Conservation (phyloP, 2,113 vertebrate species). For the Poicephalus gulielmi region DNA sequence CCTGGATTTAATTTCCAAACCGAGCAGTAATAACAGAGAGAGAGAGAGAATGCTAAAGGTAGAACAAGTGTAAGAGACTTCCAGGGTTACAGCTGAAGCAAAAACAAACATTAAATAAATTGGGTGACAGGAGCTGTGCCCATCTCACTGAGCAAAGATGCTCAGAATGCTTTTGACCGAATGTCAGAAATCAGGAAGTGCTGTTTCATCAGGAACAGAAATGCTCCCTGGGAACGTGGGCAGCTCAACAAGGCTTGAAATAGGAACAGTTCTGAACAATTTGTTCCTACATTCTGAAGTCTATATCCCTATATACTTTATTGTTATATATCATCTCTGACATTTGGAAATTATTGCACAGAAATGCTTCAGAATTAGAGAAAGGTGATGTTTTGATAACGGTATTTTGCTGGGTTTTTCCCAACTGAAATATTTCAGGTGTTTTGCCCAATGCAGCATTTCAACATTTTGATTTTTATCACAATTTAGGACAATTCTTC, state of each 20-base stretch:
- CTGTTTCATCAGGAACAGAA: conserved; percentile 33
- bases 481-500: background rate
- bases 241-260: conserved; percentile 44
- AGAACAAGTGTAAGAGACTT: background rate
- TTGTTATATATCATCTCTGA: conserved; percentile 35
- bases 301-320: conserved; percentile 16
- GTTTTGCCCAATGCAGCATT: background rate
- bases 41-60: background rate
- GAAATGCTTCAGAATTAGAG: background rate
- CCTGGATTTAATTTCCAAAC: background rate
- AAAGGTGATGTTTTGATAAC: background rate
- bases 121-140: conserved; percentile 3
- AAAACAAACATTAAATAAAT: conserved; percentile 31
- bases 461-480: conserved; percentile 11
- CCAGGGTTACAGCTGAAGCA: conserved; percentile 8
- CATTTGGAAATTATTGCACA: conserved; percentile 14
- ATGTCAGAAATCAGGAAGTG: conserved; percentile 15
- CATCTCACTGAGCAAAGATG: background rate
- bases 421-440: background rate
- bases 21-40: background rate
- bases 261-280: conserved; percentile 54
- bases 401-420: background rate
- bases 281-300: conserved; percentile 42
- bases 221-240: background rate
- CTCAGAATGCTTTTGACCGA: background rate